Evolutionary conservation across 2,113 vertebrate species (phyloP).

Genomic region (Brevimyrus niger): DNA sequence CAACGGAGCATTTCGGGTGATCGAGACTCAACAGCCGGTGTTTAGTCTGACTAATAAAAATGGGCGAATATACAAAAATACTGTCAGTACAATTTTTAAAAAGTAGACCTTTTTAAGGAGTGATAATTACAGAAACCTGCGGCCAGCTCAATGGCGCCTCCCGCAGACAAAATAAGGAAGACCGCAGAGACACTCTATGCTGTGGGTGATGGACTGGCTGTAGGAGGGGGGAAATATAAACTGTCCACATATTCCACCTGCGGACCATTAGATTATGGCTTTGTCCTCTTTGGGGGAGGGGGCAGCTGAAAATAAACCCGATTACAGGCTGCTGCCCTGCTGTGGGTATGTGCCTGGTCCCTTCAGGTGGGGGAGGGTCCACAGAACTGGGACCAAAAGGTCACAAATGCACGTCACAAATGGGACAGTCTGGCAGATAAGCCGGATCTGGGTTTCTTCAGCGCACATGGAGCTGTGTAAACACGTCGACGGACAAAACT

Average conservation of each 20-base stretch:
- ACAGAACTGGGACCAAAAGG: neutral
- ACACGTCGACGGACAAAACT: neutral
- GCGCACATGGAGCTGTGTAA: neutral
- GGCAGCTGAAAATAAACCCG: neutral
- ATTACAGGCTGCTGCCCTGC: neutral
- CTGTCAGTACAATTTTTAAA: neutral
- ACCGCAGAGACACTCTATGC: neutral
- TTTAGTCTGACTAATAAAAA: neutral
- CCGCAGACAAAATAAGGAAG: neutral
- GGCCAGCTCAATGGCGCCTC: neutral
- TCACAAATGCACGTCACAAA: neutral
- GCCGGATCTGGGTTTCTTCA: neutral
- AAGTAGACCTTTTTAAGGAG: neutral
- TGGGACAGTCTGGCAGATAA: neutral
- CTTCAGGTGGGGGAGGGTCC: neutral
- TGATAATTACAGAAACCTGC: neutral
- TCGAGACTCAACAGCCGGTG: neutral
- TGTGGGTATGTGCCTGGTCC: neutral
- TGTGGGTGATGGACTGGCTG: neutral
- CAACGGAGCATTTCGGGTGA: neutral
- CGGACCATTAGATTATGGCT: neutral
- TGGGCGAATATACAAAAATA: neutral
- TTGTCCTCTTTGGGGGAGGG: neutral
- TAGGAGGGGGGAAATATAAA: neutral
- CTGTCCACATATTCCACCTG: neutral